Conservation (phyloP, 2,888 invertebrate genomes). For the Parapristionchus giblindavisi region DNA sequence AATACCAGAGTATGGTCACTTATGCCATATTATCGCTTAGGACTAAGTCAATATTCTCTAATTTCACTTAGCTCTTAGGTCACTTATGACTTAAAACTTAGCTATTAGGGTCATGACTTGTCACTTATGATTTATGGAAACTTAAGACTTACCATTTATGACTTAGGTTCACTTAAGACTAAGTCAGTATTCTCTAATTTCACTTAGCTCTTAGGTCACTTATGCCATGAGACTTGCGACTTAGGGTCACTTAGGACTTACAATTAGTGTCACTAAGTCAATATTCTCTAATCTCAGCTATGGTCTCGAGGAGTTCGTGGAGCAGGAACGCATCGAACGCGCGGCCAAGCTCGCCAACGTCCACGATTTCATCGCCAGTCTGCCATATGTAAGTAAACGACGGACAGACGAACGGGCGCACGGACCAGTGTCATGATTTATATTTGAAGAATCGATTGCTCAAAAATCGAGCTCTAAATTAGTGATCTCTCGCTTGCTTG, state of each 20-base stretch:
- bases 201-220: too few relatives aligned
- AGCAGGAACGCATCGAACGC: conserved; percentile 65
- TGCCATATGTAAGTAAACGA: conserved; percentile 68
- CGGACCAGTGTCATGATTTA: background rate
- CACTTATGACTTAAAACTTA: too few relatives aligned
- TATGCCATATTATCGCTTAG: too few relatives aligned
- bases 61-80: too few relatives aligned
- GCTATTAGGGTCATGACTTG: too few relatives aligned
- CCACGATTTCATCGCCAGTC: conserved; percentile 70
- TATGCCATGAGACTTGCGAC: background rate
- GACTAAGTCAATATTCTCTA: too few relatives aligned
- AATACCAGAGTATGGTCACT: too few relatives aligned
- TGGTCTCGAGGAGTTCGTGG: conserved; percentile 58
- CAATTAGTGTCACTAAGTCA: background rate
- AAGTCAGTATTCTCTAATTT: too few relatives aligned
- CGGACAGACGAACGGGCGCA: too few relatives aligned
- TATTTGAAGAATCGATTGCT: too few relatives aligned
- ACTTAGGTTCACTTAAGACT: background rate
- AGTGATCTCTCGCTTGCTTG: too few relatives aligned
- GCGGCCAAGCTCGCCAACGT: conserved; percentile 72
- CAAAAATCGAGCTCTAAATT: too few relatives aligned
- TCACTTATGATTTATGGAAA: background rate
- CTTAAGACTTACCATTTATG: background rate
- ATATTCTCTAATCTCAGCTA: background rate
- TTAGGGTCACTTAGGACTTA: background rate